Conservation (phyloP, 2,113 vertebrate species). For the Xiphias gladius region DNA sequence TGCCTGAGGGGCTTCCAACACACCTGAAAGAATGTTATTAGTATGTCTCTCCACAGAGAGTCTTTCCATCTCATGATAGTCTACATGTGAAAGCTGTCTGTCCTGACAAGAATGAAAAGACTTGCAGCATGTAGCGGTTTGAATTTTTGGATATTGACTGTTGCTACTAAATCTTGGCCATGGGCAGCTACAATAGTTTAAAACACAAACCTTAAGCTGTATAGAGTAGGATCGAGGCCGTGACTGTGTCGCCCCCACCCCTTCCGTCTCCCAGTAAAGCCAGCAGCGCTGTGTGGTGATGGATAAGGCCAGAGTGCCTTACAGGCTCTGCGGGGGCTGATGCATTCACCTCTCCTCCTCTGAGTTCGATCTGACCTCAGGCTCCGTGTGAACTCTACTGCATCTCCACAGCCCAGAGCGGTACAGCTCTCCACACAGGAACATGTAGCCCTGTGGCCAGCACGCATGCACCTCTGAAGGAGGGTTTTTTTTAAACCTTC, state of each 20-base stretch:
- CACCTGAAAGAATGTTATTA: background rate
- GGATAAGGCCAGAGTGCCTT: slow-evolving; percentile 56
- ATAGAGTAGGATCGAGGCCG: background rate
- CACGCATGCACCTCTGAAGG: slow-evolving; percentile 34
- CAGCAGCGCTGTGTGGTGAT: slow-evolving; percentile 55
- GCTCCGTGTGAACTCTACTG: slow-evolving; percentile 55
- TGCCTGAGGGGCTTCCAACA: slow-evolving; percentile 5
- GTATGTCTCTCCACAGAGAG: background rate
- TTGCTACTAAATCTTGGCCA: background rate
- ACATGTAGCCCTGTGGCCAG: slow-evolving; percentile 31
- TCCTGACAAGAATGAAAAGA: background rate
- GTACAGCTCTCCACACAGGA: slow-evolving; percentile 28
- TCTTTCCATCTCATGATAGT: slow-evolving; percentile 1
- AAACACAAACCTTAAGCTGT: slow-evolving; percentile 4
- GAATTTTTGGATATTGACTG: background rate
- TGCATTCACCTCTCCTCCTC: slow-evolving; percentile 69
- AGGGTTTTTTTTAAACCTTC: slow-evolving; percentile 13
- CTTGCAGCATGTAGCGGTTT: too few relatives aligned
- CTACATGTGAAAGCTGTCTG: background rate
- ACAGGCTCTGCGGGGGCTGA: slow-evolving; percentile 58
- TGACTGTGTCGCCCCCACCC: slow-evolving; percentile 18
- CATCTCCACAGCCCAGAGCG: slow-evolving; percentile 46
- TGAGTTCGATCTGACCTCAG: slow-evolving; percentile 58
- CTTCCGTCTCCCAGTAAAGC: slow-evolving; percentile 29
- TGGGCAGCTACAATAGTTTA: background rate